Evolutionary conservation across 1,140 invertebrate species (phyloP).

Genomic region (Achatina immaculata): DNA sequence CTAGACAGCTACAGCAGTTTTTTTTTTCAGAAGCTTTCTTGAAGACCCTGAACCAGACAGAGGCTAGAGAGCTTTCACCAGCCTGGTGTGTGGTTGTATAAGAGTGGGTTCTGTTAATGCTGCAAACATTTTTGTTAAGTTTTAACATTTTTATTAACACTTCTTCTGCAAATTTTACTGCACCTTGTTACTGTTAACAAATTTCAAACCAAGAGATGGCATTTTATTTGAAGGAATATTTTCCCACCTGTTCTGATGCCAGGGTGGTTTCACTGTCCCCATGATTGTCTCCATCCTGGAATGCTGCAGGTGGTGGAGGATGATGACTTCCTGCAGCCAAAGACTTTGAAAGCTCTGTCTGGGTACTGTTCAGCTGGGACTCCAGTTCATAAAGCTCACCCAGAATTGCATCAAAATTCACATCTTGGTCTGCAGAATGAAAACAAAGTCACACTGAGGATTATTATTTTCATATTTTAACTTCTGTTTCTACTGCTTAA

Average conservation of each 20-base stretch:
- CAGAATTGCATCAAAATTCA: constrained; percentile 94
- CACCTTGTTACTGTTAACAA: background rate
- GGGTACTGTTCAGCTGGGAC: constrained; percentile 67
- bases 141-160: too few species aligned
- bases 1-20: too few species aligned
- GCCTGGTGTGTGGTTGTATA: too few species aligned
- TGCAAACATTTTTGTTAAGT: too few species aligned
- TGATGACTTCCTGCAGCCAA: constrained; percentile 21
- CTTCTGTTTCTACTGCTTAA: too few species aligned
- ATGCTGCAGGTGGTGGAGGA: constrained; percentile 27
- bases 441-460: too few species aligned
- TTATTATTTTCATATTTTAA: too few species aligned
- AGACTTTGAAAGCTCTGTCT: constrained; percentile 53
- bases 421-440: constrained; percentile 88
- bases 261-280: background rate
- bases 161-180: background rate
- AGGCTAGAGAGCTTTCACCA: too few species aligned
- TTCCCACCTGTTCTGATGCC: constrained; percentile 18
- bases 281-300: constrained; percentile 19
- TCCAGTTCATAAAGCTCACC: constrained; percentile 90
- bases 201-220: background rate
- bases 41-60: too few species aligned
- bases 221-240: background rate
- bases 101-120: too few species aligned
- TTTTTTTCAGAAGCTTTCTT: too few species aligned